Conservation (phyloP, 2,113 vertebrate species). For the Leptodactylus fuscus region DNA sequence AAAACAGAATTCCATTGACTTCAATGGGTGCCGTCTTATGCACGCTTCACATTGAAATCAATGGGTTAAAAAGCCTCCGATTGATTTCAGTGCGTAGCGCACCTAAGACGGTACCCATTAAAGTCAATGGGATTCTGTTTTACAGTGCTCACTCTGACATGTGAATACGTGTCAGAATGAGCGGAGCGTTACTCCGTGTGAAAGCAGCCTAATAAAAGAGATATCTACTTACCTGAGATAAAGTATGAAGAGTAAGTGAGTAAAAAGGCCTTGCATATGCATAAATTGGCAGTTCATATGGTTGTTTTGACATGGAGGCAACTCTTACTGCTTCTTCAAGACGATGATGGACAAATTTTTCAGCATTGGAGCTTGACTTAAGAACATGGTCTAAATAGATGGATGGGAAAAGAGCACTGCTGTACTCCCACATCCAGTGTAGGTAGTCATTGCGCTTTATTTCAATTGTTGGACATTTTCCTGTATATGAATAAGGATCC, state of each 20-base stretch:
- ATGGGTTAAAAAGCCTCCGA: no score
- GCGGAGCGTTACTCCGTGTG: no score
- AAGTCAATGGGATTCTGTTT: no score
- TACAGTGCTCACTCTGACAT: no score
- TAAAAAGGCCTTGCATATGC: conserved; percentile 92
- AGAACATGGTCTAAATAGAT: conserved; percentile 86
- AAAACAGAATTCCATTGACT: no score
- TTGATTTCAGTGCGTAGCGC: no score
- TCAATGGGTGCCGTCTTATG: no score
- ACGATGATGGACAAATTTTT: conserved; percentile 89
- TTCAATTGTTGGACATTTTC: conserved; percentile 85
- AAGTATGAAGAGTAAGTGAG: conserved; percentile 81
- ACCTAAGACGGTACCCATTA: no score
- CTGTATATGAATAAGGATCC: conserved; percentile 80
- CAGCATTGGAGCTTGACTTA: conserved; percentile 82
- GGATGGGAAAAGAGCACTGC: conserved; percentile 86
- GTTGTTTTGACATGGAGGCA: conserved; percentile 78
- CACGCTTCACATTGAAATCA: no score
- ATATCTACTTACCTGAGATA: conserved; percentile 82
- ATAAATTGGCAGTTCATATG: conserved; percentile 85
- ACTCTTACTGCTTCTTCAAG: conserved; percentile 89
- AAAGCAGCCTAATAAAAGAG: background rate
- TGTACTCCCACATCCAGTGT: conserved; percentile 89
- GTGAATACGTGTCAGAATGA: no score
- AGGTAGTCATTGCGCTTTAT: conserved; percentile 83